Evolutionary conservation across 1,140 invertebrate genomes (phyloP), one percentile per base, ranked within the genome.

Genomic region (Nasonia longicornis): DNA sequence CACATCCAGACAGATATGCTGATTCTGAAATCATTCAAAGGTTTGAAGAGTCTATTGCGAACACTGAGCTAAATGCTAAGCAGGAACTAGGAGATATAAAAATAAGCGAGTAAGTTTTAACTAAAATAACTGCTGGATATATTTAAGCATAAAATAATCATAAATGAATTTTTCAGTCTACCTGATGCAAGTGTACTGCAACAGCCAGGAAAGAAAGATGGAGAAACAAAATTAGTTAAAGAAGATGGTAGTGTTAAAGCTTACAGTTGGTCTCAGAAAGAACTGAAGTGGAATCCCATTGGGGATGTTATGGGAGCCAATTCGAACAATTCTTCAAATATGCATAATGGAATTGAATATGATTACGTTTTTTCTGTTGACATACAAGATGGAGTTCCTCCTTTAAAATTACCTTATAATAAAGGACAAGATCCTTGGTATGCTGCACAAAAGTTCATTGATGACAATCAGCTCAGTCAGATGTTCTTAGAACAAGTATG

Each of bases 291-390:
- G 98, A 93, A 93, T 76, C 95, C 96, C 89, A 91, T 98, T 70
- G 98, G 98, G 3, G 96, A 98, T 87, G 96, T 98, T 1, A 93
- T 97, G 83, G 97, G 97, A 3, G 94, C 95, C 3, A 92, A 91
- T 22, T 92, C 92, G 0, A 93, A 95, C 10, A 20, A 58, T 6
- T 0, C 20, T n/a, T 58, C 52, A n/a, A 98, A 97, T 89, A 94
- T 96, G 79, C 94, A 94, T 87, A 94, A 98, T 87, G 97, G 97
- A 84, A 94, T 95, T 93, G 95, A 97, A 86, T 99, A 99, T 89
- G 98, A 99, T 91, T 98, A 95, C 91, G 97, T 99, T 26, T 99
- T 99, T 89, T 95, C 94, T 83, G 96, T 99, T 6, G 97, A 98
- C 85, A 95, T 99, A 79, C 96, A 98, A 87, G 97, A 98, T 87